Conservation (phyloP, 2,797 vertebrate species). For the Argyrosomus regius region DNA sequence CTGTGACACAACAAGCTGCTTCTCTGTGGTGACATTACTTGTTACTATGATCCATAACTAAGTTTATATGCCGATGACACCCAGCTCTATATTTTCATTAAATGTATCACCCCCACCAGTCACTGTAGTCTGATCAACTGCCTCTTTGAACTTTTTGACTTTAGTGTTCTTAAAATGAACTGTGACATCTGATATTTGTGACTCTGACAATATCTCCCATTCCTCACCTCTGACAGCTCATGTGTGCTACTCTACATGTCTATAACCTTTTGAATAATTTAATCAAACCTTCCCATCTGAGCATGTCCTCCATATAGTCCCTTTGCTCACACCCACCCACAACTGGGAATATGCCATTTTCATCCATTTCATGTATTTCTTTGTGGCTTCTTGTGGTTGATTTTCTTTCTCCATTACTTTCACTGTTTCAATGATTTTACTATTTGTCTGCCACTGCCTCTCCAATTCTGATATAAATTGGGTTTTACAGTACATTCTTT, state of each 20-base stretch:
- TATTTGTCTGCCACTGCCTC: neutral
- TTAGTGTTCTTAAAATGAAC: neutral
- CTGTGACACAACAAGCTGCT: neutral
- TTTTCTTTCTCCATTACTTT: neutral
- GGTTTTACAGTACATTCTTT: neutral
- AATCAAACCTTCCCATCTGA: constrained; percentile 1
- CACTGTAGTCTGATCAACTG: neutral
- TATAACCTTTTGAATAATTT: constrained; percentile 15
- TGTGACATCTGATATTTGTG: neutral
- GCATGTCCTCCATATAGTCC: neutral
- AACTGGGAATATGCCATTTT: neutral
- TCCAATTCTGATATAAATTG: neutral
- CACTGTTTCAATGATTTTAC: neutral
- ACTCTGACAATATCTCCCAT: neutral
- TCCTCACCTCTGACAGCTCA: neutral
- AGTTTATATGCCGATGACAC: constrained; percentile 2
- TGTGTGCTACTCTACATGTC: neutral
- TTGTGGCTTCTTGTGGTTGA: neutral
- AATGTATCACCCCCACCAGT: neutral
- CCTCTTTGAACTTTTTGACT: neutral
- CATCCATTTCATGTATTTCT: neutral
- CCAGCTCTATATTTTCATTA: neutral
- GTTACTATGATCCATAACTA: neutral
- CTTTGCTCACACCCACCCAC: neutral
- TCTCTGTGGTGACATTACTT: neutral